Evolutionary conservation across 2,888 invertebrate genomes (phyloP).

Genomic region (Hyalella azteca): DNA sequence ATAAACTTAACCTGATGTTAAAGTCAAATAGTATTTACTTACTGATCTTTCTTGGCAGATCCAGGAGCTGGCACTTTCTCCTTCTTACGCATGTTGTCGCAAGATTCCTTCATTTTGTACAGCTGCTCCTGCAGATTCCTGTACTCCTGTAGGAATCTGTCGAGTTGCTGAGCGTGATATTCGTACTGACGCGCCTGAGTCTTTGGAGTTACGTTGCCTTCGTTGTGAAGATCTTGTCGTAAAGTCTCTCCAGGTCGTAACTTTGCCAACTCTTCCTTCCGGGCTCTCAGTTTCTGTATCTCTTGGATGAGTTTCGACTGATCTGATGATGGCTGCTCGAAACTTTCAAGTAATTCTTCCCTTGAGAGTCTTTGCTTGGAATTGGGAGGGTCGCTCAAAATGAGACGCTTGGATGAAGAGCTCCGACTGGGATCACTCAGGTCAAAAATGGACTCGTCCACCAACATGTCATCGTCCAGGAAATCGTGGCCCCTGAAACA

Average conservation of each 20-base stretch:
- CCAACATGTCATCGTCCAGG: constrained; percentile 14
- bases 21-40: too few species aligned
- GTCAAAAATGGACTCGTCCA: constrained; percentile 32
- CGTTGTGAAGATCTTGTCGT: constrained; percentile 17
- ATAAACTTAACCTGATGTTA: background rate
- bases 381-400: constrained; percentile 29
- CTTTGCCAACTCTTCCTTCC: constrained; percentile 36
- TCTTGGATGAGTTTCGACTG: constrained; percentile 38
- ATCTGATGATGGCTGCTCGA: constrained; percentile 32
- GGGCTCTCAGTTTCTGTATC: constrained; percentile 37
- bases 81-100: constrained; percentile 31
- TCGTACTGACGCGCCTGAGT: constrained; percentile 47
- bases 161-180: constrained; percentile 54
- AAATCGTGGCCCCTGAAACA: constrained; percentile 10
- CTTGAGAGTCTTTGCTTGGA: constrained; percentile 28
- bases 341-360: constrained; percentile 31
- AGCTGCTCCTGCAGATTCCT: constrained; percentile 51
- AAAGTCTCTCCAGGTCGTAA: constrained; percentile 36
- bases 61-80: background rate
- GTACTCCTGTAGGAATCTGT: constrained; percentile 56
- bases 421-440: constrained; percentile 19
- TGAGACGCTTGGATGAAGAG: constrained; percentile 31
- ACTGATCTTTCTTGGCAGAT: background rate
- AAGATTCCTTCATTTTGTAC: constrained; percentile 53
- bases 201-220: constrained; percentile 13